phyloP scores from a whole-genome alignment of 2,113 vertebrate species.

The Phasianus colchicus region DNA sequence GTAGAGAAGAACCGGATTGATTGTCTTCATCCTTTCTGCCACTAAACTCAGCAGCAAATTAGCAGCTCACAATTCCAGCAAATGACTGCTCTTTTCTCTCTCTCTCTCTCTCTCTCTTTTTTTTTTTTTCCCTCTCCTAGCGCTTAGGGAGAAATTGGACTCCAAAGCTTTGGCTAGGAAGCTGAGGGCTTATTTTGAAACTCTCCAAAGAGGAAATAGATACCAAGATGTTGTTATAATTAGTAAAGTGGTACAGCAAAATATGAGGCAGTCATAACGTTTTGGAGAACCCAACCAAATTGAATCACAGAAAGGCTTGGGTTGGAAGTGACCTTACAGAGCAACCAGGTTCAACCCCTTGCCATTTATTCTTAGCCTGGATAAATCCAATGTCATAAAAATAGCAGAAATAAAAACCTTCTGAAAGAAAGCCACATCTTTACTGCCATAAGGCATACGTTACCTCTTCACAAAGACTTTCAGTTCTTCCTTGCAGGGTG shows the following conservation, averaged over 20 bases:
- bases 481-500: background rate
- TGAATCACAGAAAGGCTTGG: background rate
- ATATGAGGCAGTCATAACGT: background rate
- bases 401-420: background rate
- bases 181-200: background rate
- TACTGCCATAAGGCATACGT: background rate
- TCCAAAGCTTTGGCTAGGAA: conserved; percentile 16
- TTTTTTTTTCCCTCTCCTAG: background rate
- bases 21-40: conserved; percentile 44
- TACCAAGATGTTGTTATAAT: background rate
- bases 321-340: background rate
- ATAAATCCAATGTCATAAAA: background rate
- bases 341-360: background rate
- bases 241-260: background rate
- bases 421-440: background rate
- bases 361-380: background rate
- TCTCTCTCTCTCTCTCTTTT: no score
- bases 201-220: background rate
- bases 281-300: background rate
- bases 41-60: conserved; percentile 61
- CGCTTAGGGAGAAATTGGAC: conserved; percentile 3
- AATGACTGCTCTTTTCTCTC: background rate
- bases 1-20: conserved; percentile 33
- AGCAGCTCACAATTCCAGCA: conserved; percentile 50
- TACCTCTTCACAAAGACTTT: background rate